Base-by-base conservation (phyloP, 2,113 vertebrate species). In the Jaculus jaculus region DNA sequence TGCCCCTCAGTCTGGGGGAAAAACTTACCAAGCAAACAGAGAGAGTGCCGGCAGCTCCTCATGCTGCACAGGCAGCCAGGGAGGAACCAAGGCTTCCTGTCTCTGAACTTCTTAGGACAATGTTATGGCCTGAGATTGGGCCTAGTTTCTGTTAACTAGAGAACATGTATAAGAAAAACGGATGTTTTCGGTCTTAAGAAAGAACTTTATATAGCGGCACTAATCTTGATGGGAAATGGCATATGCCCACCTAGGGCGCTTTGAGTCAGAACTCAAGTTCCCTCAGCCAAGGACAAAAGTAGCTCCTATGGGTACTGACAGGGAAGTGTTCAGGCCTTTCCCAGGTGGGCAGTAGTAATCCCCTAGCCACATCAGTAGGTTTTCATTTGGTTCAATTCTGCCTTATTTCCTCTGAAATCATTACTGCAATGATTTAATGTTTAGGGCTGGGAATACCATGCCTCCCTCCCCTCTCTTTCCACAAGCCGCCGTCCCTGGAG, bases 401-500 rank as follows among this genome's bases (percentile, higher is more conserved):
- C 39, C 7, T 80, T 12, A 10, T 3, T 47, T 47, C 39, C 2
- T 68, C 66, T 23, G 47, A 83, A 30, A 21, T 54, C 54, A 54
- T 12, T 54, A 12, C 54, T 16, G 54, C 54, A 54, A 12, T 54
- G 54, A 54, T 54, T 12, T 7, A 54, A 83, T 79, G 93, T 80
- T 63, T 91, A 47, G 71, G 91, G 69, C 82, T 91, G 77, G 79
- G 95, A 93, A 69, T 71, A 96, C 92, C 71, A 89, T 61, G 93
- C 95, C 81, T 80, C 63, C 89, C 51, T 86, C 89, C 89, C 95
- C 30, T 80, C 79, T 82, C 84, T 79, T 87, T 86, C 92, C 91
- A 74, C 12, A 0, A 5, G 86, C 88, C 69, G 72, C 82, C 54
- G 61, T 97, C 97, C 97, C 93, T 37, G 21, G 96, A 96, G 96